These are phyloP conservation scores for Haliclona indistincta DNA, from an alignment of 37 sponge, comb jelly and placozoan species.

Conservation along the genomic window DNA sequence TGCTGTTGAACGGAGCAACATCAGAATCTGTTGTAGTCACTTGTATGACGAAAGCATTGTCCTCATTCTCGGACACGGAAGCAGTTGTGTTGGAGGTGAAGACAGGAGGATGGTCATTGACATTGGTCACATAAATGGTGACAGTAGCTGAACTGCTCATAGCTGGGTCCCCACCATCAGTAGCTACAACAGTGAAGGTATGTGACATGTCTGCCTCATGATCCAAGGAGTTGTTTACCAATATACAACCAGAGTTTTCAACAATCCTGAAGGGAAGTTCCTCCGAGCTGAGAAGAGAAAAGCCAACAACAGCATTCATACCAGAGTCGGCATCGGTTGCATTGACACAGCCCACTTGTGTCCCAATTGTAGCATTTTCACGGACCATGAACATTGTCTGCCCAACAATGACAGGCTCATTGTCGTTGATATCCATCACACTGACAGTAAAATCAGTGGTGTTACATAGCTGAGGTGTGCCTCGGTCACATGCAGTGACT, in stretches of 20 bases:
- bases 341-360: slow-evolving; percentile 45
- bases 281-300: slow-evolving; percentile 10
- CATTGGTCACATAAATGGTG: slow-evolving; percentile 55
- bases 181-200: slow-evolving; percentile 39
- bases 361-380: slow-evolving; percentile 43
- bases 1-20: slow-evolving; percentile 26
- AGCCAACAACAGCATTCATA: slow-evolving; percentile 27
- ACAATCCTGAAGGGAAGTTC: slow-evolving; percentile 49
- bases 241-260: slow-evolving; percentile 51
- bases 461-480: slow-evolving; percentile 26
- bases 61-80: slow-evolving; percentile 36
- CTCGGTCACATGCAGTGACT: slow-evolving; percentile 55
- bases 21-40: slow-evolving; percentile 66
- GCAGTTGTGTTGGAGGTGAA: slow-evolving; percentile 38
- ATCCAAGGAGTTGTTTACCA: slow-evolving; percentile 45
- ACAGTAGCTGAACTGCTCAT: slow-evolving; percentile 20
- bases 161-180: slow-evolving; percentile 44
- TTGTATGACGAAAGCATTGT: slow-evolving; percentile 51
- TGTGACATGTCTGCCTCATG: slow-evolving; percentile 40
- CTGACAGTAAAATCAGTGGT: slow-evolving; percentile 20
- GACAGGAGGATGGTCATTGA: slow-evolving; percentile 77
- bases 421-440: slow-evolving; percentile 71
- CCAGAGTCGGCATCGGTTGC: slow-evolving; percentile 75
- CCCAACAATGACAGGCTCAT: slow-evolving; percentile 36
- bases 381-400: slow-evolving; percentile 49